phyloP scores from a whole-genome alignment of 2,797 vertebrate genomes.

The Chloroceryle inda region DNA sequence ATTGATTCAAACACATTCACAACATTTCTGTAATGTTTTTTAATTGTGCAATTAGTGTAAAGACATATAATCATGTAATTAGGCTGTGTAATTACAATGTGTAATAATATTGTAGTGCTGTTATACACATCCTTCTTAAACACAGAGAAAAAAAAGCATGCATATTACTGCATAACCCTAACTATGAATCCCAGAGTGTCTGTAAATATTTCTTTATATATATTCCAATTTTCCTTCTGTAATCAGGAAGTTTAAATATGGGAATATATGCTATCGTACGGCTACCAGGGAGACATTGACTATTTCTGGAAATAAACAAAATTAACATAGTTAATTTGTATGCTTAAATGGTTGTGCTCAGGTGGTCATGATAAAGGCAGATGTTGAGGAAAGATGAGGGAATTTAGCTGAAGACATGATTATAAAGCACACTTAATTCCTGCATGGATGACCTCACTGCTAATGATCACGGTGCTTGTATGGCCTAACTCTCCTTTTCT shows the following conservation, averaged over 20 bases:
- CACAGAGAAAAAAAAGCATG: not conserved
- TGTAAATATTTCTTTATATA: not conserved
- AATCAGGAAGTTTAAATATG: not conserved
- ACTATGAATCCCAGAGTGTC: not conserved
- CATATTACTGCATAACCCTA: not conserved
- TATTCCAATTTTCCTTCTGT: not conserved
- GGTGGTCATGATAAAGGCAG: not conserved
- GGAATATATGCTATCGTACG: not conserved
- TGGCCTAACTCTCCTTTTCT: not conserved
- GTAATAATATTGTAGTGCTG: conserved; percentile 67
- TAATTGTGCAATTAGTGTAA: conserved; percentile 76
- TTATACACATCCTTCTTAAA: conserved; percentile 51
- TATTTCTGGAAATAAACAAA: not conserved
- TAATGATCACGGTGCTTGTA: not conserved
- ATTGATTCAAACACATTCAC: conserved; percentile 68
- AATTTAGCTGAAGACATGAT: not conserved
- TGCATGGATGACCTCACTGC: not conserved
- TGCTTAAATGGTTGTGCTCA: not conserved
- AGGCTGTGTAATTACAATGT: conserved; percentile 66
- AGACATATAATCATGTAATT: conserved; percentile 72
- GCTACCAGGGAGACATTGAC: not conserved
- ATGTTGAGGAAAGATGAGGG: not conserved
- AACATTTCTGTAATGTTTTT: conserved; percentile 61
- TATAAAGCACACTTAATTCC: not conserved
- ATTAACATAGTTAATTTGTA: not conserved